Evolutionary conservation across 2,888 invertebrate genomes (phyloP), one percentile per base, ranked within the genome.

Genomic region (Mayetiola destructor): DNA sequence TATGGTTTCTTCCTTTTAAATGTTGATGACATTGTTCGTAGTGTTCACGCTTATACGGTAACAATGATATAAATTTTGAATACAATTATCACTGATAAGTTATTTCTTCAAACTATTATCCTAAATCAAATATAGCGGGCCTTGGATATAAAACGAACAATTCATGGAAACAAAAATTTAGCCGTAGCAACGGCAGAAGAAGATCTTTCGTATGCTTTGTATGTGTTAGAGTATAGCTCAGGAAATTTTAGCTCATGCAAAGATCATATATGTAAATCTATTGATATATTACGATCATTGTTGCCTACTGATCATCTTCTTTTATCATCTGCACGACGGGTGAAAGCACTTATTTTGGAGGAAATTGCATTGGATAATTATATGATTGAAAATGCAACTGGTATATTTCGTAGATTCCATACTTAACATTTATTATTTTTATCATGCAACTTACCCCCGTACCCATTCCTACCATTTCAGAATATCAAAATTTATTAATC

Each of bases 1-100:
- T 90, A 88, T 71, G 94, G 90, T 61, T 93, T 89, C 76, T 93
- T 88, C 69, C 76, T 93, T 65, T 78, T 93, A 63, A 92, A 93
- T 72, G 84, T 87, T 56, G 94, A 94, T 74, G 83, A 83, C 57
- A 85, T 90, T 62, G 77, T 79, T 61, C 85, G 88, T 66, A 88
- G 90, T 66, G 88, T 93, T n/a, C 77, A 80, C 59, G 82, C 89
- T 0, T 93, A 92, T 68, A 82, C 84, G 78, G 84, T 83, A 64
- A 65, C 63, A n/a, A n/a, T 60, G 29, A 35, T 35, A 12, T n/a
- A n/a, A 37, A 40, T 35, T 18, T 32, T 58, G n/a, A 35, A n/a
- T 35, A 21, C 37, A 8, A 37, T 37, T 58, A n/a, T n/a, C n/a
- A n/a, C n/a, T n/a, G n/a, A n/a, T n/a, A n/a, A n/a, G n/a, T n/a